phyloP scores from a whole-genome alignment of 2,797 vertebrate genomes.

The Leuciscus waleckii region DNA sequence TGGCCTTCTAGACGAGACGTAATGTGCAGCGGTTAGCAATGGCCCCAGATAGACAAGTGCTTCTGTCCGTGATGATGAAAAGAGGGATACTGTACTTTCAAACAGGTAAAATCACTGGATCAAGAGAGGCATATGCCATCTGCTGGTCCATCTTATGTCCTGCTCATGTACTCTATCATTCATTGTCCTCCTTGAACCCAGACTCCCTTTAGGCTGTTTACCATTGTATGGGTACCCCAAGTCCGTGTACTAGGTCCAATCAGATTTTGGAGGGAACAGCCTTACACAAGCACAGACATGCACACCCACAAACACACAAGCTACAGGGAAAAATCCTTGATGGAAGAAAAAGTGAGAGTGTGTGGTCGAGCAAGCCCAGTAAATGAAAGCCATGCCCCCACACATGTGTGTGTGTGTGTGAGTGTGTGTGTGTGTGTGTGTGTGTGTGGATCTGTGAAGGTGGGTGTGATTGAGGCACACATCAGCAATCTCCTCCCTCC shows the following conservation, averaged over 20 bases:
- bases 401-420: neutral
- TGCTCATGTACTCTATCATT: neutral
- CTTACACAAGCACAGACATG: slow-evolving; percentile 7
- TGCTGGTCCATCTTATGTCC: neutral
- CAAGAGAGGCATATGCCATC: neutral
- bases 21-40: slow-evolving; percentile 24
- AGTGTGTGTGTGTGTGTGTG: slow-evolving; percentile 27
- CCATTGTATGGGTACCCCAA: slow-evolving; percentile 3
- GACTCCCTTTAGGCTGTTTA: neutral
- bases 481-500: slow-evolving; percentile 70
- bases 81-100: slow-evolving; percentile 16
- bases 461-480: slow-evolving; percentile 61
- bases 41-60: slow-evolving; percentile 19
- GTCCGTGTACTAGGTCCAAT: slow-evolving; percentile 27
- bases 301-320: slow-evolving; percentile 17
- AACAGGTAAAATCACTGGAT: neutral
- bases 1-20: slow-evolving; percentile 25
- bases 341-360: slow-evolving; percentile 20
- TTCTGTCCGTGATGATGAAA: slow-evolving; percentile 20
- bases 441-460: slow-evolving; percentile 41
- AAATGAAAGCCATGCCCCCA: slow-evolving; percentile 48
- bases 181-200: slow-evolving; percentile 9
- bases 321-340: slow-evolving; percentile 6
- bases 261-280: neutral
- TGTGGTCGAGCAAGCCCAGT: slow-evolving; percentile 35